A percentile compares a stretch with the other conserved stretches of the same genome.
These are phyloP conservation scores for Spongilla lacustris DNA, from an alignment of 37 sponge, comb jelly and placozoan genomes.

Conservation along the genomic window DNA sequence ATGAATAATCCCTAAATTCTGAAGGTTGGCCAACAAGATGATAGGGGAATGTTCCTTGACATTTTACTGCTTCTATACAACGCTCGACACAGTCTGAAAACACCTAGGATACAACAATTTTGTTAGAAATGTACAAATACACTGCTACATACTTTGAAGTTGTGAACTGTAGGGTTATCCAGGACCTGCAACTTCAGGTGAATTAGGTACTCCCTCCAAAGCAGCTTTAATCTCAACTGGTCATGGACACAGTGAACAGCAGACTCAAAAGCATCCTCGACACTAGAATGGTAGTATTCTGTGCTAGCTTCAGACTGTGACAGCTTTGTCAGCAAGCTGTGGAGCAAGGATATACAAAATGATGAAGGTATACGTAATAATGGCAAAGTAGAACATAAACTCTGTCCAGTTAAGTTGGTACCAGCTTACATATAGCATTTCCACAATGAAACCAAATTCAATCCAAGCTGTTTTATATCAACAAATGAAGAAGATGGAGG, in stretches of 20 bases:
- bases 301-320: not conserved
- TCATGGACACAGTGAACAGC: constrained; percentile 38
- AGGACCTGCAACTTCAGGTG: constrained; percentile 9
- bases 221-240: not conserved
- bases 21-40: not conserved
- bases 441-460: constrained; percentile 35
- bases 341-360: not conserved
- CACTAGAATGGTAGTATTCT: constrained; percentile 10
- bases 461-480: not conserved
- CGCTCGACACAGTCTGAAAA: constrained; percentile 35
- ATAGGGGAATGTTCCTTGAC: not conserved
- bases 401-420: not conserved
- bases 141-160: not conserved
- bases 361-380: not conserved
- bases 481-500: constrained; percentile 26
- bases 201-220: constrained; percentile 50
- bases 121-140: not conserved
- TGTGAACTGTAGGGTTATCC: not conserved
- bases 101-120: not conserved
- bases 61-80: constrained; percentile 36
- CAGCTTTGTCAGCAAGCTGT: constrained; percentile 48
- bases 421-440: constrained; percentile 49
- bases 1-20: constrained; percentile 28
- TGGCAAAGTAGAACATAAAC: not conserved
- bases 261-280: constrained; percentile 51